Conservation (phyloP, 2,797 vertebrate genomes). For the Esox lucius region DNA sequence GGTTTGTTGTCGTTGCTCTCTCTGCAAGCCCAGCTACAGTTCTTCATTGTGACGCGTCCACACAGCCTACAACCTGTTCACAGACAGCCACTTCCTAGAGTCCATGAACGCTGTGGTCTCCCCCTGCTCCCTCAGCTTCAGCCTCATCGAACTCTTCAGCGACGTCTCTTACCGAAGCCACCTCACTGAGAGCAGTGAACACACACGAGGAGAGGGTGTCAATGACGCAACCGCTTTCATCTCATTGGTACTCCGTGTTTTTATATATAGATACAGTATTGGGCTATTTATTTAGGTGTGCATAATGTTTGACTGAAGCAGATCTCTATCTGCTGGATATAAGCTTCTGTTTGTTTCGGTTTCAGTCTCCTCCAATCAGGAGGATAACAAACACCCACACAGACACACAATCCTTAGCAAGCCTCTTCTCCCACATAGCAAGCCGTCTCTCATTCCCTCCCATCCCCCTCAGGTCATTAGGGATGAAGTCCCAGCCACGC, state of each 20-base stretch:
- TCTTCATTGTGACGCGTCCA: conserved; percentile 67
- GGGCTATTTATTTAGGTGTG: conserved; percentile 6
- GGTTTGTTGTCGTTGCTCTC: neutral
- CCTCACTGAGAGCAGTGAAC: conserved; percentile 54
- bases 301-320: neutral
- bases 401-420: neutral
- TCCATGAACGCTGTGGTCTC: conserved; percentile 63
- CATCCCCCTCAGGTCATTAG: conserved; percentile 71
- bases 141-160: conserved; percentile 71
- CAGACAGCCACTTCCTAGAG: conserved; percentile 67
- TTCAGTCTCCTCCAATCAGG: neutral
- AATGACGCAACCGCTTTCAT: neutral
- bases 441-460: conserved; percentile 42
- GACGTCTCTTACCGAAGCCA: conserved; percentile 71
- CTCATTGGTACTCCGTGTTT: neutral
- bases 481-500: conserved; percentile 68
- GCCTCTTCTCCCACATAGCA: conserved; percentile 11
- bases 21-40: conserved; percentile 64
- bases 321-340: neutral
- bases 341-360: neutral
- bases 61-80: conserved; percentile 70
- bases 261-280: neutral
- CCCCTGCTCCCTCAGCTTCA: conserved; percentile 59
- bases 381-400: neutral
- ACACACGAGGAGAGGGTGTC: conserved; percentile 12